These are phyloP conservation scores for Xiphorhynchus erythropygius DNA, from an alignment of 2,797 vertebrate species.

Conservation along the genomic window DNA sequence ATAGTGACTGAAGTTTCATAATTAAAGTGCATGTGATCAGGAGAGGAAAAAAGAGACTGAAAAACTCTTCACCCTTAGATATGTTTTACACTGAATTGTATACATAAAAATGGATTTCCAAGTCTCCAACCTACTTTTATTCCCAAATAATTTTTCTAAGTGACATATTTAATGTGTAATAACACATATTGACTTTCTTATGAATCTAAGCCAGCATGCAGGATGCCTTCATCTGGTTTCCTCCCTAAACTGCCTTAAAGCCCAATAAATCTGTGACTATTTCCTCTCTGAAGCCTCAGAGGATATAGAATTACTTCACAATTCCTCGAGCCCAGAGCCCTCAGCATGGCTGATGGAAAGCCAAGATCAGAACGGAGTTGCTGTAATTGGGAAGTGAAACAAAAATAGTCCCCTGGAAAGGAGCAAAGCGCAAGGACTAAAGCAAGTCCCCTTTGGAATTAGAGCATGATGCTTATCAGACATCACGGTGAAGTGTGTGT, in stretches of 20 bases:
- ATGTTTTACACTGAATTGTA: background rate
- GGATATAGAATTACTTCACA: conserved; percentile 64
- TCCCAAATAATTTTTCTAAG: conserved; percentile 5
- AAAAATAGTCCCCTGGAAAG: conserved; percentile 22
- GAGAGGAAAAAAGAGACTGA: background rate
- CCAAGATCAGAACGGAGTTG: conserved; percentile 22
- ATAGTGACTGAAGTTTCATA: background rate
- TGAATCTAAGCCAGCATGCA: conserved; percentile 46
- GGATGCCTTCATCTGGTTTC: conserved; percentile 50
- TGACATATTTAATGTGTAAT: conserved; percentile 24
- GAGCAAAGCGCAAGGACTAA: background rate
- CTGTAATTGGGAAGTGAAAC: conserved; percentile 29
- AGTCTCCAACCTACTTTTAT: background rate
- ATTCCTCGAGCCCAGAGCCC: background rate
- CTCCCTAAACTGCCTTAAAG: conserved; percentile 9
- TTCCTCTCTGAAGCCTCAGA: conserved; percentile 53
- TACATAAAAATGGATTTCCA: background rate
- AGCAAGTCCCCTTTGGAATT: background rate
- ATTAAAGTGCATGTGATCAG: background rate
- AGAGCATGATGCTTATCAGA: background rate
- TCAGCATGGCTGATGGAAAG: conserved; percentile 34
- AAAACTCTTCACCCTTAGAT: background rate
- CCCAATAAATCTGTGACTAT: conserved; percentile 58
- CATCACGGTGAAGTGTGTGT: background rate
- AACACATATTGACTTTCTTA: conserved; percentile 4